A percentile compares a stretch with the other conserved stretches of the same genome.
phyloP scores from a whole-genome alignment of 2,888 invertebrate genomes.

The Anoplius nigerrimus region DNA sequence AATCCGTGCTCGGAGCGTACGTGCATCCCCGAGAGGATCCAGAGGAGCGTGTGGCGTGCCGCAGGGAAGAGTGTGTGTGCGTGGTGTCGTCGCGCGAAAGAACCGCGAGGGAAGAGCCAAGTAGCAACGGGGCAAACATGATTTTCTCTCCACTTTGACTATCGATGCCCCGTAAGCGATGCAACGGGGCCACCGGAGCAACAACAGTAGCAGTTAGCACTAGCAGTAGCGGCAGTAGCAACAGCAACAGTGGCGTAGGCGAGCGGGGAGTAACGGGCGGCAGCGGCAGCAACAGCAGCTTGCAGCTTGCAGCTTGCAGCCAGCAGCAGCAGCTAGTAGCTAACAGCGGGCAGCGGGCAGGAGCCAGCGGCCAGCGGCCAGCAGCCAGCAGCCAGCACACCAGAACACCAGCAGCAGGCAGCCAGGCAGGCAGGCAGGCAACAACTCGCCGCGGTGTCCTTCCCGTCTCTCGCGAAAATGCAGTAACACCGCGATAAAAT shows the following conservation, averaged over 20 bases:
- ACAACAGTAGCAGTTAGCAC: no score
- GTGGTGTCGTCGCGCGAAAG: slow-evolving; percentile 50
- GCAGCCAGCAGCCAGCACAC: neutral
- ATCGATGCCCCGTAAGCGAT: neutral
- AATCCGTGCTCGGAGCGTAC: neutral
- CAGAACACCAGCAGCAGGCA: slow-evolving; percentile 16
- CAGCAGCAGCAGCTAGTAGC: no score
- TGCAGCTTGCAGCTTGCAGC: no score
- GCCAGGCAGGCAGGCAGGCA: slow-evolving; percentile 39
- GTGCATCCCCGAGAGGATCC: slow-evolving; percentile 31
- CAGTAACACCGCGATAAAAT: slow-evolving; percentile 46
- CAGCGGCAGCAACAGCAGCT: no score
- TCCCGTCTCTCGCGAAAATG: slow-evolving; percentile 26
- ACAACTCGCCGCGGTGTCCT: slow-evolving; percentile 37
- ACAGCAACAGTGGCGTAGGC: neutral
- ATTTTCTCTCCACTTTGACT: slow-evolving; percentile 9
- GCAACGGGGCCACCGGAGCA: neutral
- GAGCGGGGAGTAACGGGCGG: no score
- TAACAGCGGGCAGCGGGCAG: no score
- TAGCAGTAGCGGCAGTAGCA: neutral
- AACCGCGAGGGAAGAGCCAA: no score
- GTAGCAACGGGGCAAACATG: slow-evolving; percentile 26
- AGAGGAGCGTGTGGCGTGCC: slow-evolving; percentile 39
- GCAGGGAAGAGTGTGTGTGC: slow-evolving; percentile 42
- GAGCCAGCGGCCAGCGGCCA: no score